Conservation (phyloP, 2,888 invertebrate species). For the Craniophora ligustri region DNA sequence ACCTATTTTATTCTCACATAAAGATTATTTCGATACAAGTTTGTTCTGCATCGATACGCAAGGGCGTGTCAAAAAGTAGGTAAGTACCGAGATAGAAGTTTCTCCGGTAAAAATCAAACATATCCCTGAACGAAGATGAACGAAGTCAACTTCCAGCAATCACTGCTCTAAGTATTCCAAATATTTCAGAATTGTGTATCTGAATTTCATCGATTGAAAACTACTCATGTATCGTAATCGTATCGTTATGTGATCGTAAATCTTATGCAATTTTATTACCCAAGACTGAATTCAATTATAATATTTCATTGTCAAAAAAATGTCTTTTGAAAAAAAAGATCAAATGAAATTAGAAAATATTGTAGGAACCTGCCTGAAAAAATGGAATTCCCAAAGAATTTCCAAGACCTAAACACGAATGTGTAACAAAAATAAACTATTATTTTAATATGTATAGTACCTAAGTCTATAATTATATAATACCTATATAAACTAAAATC, state of each 20-base stretch:
- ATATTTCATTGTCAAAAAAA: no score
- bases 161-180: slow-evolving; percentile 20
- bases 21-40: background rate
- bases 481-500: no score
- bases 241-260: background rate
- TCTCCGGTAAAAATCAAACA: slow-evolving; percentile 20
- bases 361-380: no score
- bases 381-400: no score
- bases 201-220: slow-evolving; percentile 2
- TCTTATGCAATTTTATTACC: no score
- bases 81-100: slow-evolving; percentile 3
- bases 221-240: background rate
- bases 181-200: slow-evolving; percentile 13
- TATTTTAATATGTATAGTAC: no score
- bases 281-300: no score
- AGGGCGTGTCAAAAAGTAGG: background rate
- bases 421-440: no score
- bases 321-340: no score
- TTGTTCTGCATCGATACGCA: slow-evolving; percentile 14
- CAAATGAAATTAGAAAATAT: no score
- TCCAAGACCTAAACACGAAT: no score
- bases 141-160: slow-evolving; percentile 10
- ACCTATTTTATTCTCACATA: slow-evolving; percentile 10
- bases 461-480: no score
- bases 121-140: background rate